A percentile compares a stretch with the other conserved stretches of the same genome.
These are phyloP conservation scores for Seriola aureovittata DNA, from an alignment of 2,113 vertebrate genomes.

Conservation along the genomic window DNA sequence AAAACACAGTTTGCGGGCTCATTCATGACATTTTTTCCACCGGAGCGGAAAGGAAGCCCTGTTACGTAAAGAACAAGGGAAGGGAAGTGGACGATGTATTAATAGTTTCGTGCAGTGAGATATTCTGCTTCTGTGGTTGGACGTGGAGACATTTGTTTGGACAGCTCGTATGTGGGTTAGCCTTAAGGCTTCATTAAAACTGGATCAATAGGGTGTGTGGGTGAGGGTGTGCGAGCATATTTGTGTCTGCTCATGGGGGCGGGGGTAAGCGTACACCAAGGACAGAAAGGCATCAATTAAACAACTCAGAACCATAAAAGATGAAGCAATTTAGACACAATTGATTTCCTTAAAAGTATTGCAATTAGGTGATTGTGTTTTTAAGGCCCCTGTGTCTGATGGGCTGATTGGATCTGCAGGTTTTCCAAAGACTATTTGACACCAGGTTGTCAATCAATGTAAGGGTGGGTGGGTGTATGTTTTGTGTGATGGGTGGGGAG, in stretches of 20 bases:
- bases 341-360: slow-evolving; percentile 57
- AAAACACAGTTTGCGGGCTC: slow-evolving; percentile 33
- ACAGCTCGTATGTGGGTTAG: slow-evolving; percentile 51
- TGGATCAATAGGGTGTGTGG: slow-evolving; percentile 66
- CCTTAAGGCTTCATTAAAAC: slow-evolving; percentile 73
- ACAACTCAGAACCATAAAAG: slow-evolving; percentile 32
- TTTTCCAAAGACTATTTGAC: slow-evolving; percentile 44
- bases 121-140: slow-evolving; percentile 39
- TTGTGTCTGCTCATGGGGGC: slow-evolving; percentile 8
- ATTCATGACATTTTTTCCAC: slow-evolving; percentile 41
- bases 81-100: slow-evolving; percentile 31
- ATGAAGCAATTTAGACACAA: slow-evolving; percentile 27
- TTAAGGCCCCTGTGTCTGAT: slow-evolving; percentile 29
- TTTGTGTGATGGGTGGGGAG: slow-evolving; percentile 17
- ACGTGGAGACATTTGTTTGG: slow-evolving; percentile 57
- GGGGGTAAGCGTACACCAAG: slow-evolving; percentile 13
- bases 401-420: slow-evolving; percentile 50
- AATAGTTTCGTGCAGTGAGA: slow-evolving; percentile 32
- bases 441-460: slow-evolving; percentile 55
- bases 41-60: slow-evolving; percentile 31
- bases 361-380: slow-evolving; percentile 63
- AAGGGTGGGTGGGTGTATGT: slow-evolving; percentile 3
- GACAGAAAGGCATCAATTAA: slow-evolving; percentile 33
- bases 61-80: slow-evolving; percentile 35
- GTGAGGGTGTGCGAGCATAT: slow-evolving; percentile 1